These are phyloP conservation scores for Dryobota labecula DNA, from an alignment of 2,888 invertebrate genomes.

Conservation along the genomic window DNA sequence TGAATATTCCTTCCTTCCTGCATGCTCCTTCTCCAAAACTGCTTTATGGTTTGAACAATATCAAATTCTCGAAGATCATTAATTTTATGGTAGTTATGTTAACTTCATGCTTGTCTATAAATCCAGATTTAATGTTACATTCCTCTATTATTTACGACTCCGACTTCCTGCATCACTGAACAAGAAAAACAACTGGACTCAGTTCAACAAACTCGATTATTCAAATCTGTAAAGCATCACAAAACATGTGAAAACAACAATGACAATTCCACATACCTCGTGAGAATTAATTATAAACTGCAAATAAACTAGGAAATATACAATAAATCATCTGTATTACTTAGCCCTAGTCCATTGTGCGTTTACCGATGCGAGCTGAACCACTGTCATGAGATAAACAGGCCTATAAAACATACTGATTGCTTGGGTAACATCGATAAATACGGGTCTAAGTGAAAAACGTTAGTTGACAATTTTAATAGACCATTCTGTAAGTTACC, in stretches of 20 bases:
- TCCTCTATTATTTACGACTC: constrained; percentile 35
- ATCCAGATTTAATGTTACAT: constrained; percentile 35
- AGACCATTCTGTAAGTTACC: constrained; percentile 59
- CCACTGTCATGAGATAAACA: constrained; percentile 70
- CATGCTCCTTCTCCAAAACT: background rate
- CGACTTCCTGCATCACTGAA: constrained; percentile 27
- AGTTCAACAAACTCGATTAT: constrained; percentile 60
- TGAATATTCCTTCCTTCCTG: too few relatives aligned
- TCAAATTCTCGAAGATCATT: constrained; percentile 7
- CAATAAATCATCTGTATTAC: constrained; percentile 81
- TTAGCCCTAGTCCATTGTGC: constrained; percentile 64
- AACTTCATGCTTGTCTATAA: constrained; percentile 31
- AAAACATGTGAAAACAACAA: constrained; percentile 49
- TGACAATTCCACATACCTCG: constrained; percentile 51
- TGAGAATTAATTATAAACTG: constrained; percentile 77
- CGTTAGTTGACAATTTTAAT: constrained; percentile 69
- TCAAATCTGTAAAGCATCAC: constrained; percentile 54
- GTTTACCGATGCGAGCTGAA: constrained; percentile 67
- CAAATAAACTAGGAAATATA: constrained; percentile 68
- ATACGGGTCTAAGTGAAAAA: constrained; percentile 72
- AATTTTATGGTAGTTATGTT: constrained; percentile 11
- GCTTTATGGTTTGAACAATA: constrained; percentile 2
- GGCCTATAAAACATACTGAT: constrained; percentile 73
- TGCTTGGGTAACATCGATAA: constrained; percentile 76
- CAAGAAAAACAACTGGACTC: constrained; percentile 31